Percentiles rank a stretch among this genome's conserved stretches.
These are phyloP conservation scores for Molossus molossus DNA, from an alignment of 2,797 vertebrate genomes.

Conservation along the genomic window DNA sequence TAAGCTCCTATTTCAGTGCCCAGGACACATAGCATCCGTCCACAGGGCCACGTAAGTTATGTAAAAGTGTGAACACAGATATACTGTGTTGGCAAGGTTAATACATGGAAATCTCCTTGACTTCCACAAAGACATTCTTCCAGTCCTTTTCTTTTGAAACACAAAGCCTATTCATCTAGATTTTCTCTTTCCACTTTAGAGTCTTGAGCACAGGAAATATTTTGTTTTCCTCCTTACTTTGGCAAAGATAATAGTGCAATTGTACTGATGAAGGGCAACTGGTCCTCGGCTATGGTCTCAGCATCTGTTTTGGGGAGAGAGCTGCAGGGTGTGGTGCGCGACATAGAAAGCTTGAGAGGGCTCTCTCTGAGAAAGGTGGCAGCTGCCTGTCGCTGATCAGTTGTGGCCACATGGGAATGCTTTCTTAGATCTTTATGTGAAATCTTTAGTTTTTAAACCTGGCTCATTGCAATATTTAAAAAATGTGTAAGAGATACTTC, in stretches of 20 bases:
- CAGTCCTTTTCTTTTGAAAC: constrained; percentile 16
- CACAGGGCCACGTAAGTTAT: not conserved
- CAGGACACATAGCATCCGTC: not conserved
- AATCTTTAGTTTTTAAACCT: not conserved
- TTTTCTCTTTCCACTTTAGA: not conserved
- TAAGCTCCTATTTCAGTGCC: constrained; percentile 15
- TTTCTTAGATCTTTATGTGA: constrained; percentile 19
- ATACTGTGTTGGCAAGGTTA: not conserved
- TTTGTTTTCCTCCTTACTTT: not conserved
- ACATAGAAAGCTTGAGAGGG: not conserved
- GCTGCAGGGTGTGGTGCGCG: not conserved
- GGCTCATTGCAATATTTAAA: constrained; percentile 25
- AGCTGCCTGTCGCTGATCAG: not conserved
- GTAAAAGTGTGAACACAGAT: not conserved
- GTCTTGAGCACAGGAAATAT: not conserved
- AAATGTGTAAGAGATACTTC: constrained; percentile 13
- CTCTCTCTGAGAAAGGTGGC: not conserved
- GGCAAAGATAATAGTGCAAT: not conserved
- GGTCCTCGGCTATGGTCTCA: not conserved
- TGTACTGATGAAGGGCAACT: not conserved
- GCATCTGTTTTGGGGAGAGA: not conserved
- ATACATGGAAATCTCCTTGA: not conserved
- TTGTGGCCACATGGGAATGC: not conserved
- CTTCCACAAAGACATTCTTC: not conserved
- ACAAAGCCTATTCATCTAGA: not conserved